Evolutionary conservation across 1,140 invertebrate species (phyloP).

Genomic region (Mamestra configurata): DNA sequence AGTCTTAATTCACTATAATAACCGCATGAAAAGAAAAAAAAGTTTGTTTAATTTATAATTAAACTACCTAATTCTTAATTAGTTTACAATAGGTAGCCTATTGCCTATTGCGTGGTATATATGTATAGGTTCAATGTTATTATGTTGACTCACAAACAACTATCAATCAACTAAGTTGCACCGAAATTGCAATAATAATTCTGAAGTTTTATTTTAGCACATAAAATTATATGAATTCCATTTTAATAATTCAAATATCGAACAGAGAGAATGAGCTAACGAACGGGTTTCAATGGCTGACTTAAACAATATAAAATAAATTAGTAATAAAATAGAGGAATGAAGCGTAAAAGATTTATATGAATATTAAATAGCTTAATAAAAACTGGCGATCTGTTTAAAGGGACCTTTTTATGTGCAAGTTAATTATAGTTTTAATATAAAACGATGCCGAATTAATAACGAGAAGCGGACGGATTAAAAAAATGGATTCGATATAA

Average conservation of each 20-base stretch:
- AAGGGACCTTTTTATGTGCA: slow-evolving; percentile 74
- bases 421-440: slow-evolving; percentile 84
- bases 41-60: neutral
- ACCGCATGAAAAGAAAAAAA: neutral
- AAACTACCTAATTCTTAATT: neutral
- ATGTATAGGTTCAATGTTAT: neutral
- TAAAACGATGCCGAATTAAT: slow-evolving; percentile 80
- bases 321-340: slow-evolving; percentile 70
- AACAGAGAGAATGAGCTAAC: slow-evolving; percentile 26
- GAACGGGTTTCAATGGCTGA: slow-evolving; percentile 33
- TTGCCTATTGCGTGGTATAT: too few relatives aligned
- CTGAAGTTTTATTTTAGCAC: slow-evolving; percentile 25
- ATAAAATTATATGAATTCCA: slow-evolving; percentile 39
- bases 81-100: too few relatives aligned
- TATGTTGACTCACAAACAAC: neutral
- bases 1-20: slow-evolving; percentile 1
- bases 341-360: slow-evolving; percentile 69
- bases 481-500: slow-evolving; percentile 80
- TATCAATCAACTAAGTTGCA: neutral
- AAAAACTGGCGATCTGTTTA: slow-evolving; percentile 71
- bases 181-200: slow-evolving; percentile 5
- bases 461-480: slow-evolving; percentile 73
- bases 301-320: slow-evolving; percentile 61
- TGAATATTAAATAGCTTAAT: slow-evolving; percentile 73
- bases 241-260: slow-evolving; percentile 43